Base-by-base conservation (phyloP, 2,888 invertebrate species). In the Anthophora plumipes region DNA sequence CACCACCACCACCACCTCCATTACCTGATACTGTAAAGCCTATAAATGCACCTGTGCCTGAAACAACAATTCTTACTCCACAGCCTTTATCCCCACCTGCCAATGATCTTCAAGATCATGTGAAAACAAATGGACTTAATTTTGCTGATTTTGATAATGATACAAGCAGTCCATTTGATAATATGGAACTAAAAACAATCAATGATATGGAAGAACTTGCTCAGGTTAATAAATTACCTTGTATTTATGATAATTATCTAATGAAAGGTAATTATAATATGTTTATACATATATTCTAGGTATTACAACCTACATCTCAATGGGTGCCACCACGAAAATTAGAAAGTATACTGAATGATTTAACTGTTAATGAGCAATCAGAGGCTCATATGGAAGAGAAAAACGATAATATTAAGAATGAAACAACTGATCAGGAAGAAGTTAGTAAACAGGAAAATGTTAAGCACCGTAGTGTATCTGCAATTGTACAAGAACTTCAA, bases 81-180 rank as follows among this genome's bases (percentile, higher is more conserved):
- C 92, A 93, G 69, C 91, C 88, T 20, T 79, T 92, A n/a, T 92
- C 91, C 8, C 91, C 89, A 41, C 89, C 90, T 25, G 88, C 89
- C 4, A 91, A 90, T 72, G 91, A 92, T 75, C 84, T 90, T 57
- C 89, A 90, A 70, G 89, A 92, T 82, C 89, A 90, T 69, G 77
- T 77, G 7, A 90, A 91, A 85, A 85, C 87, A 39, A 93, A 93
- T 75, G 92, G 92, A 55, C 80, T 93, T 61, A 89, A 93, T 70
- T 91, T 95, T 91, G 96, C 96, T 83, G 98, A 98, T 93, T 98
- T 98, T 94, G 98, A 98, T 93, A 96, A 97, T 91, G 98, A 98
- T 91, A 97, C 97, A 66, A 97, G 97, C 70, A 98, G 97, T 92
- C 98, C 98, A 0, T 98, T 98, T 94, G 98, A 98, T 94, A 98